Percentiles rank a stretch among this genome's conserved stretches.
phyloP scores from a whole-genome alignment of 92 coral and sea anemone species.

The Montipora capitata region DNA sequence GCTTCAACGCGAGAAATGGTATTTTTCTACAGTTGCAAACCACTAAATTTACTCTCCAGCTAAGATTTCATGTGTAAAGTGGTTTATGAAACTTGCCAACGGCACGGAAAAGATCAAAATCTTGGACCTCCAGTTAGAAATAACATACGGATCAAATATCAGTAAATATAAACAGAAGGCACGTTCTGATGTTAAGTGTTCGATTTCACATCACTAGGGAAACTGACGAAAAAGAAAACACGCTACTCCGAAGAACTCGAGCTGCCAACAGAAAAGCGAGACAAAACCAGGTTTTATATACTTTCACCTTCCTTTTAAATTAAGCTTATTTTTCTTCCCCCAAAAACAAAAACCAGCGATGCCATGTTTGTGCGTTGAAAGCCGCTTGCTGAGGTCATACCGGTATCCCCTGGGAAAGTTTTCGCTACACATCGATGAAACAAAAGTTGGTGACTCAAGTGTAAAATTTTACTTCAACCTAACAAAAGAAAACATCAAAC shows the following conservation, averaged over 20 bases:
- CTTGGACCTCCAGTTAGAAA: conserved; percentile 62
- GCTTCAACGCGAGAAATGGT: background rate
- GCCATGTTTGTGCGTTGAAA: conserved; percentile 10
- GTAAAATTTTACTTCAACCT: conserved; percentile 89
- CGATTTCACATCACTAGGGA: conserved; percentile 51
- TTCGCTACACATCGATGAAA: conserved; percentile 69
- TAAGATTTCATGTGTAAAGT: conserved; percentile 2
- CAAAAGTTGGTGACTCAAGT: conserved; percentile 85
- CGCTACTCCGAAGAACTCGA: conserved; percentile 24
- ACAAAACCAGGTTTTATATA: background rate
- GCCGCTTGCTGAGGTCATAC: conserved; percentile 46
- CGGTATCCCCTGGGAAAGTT: conserved; percentile 62
- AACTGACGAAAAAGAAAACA: conserved; percentile 24
- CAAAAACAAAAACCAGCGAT: background rate
- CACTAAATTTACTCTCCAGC: background rate
- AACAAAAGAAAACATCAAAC: conserved; percentile 79
- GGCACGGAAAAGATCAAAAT: conserved; percentile 44
- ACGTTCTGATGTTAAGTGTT: conserved; percentile 33
- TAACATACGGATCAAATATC: conserved; percentile 46
- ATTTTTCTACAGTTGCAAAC: background rate
- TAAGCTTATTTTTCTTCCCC: background rate
- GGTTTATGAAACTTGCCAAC: conserved; percentile 43
- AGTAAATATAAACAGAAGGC: conserved; percentile 47
- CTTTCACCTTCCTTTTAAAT: background rate
- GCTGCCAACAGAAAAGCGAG: conserved; percentile 28